Evolutionary conservation across 2,888 invertebrate species (phyloP), one percentile per base, ranked within the genome.

Genomic region (Hydrotaea cyrtoneurina): DNA sequence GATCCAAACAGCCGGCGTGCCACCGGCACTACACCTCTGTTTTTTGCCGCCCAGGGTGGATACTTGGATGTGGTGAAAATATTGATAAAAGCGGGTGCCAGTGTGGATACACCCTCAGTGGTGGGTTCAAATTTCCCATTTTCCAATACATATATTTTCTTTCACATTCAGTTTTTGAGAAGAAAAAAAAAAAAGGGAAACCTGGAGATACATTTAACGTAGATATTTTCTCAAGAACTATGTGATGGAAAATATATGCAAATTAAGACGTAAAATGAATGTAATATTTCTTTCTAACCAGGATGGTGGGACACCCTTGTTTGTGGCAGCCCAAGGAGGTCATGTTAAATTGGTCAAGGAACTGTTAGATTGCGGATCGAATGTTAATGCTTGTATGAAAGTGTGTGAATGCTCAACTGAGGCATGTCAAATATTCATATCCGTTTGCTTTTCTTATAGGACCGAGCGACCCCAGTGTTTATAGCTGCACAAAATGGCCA

Each of bases 281-380:
- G n/a, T n/a, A 39, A 39, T 31, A 31, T 39, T 39, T 39, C 39
- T 39, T 39, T 91, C 62, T n/a, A n/a, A n/a, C n/a, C 92, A 98
- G 98, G 98, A 98, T 91, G 98, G 98, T n/a, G 98, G 98, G 79
- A 98, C 98, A 36, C 97, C 98, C 0, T 93, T 98, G 80, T 98
- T 98, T 92, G 96, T 98, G 77, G 92, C 98, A 72, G 96, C 97
- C 87, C 98, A 98, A 90, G 97, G 97, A 90, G 98, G 98, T 0
- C 97, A 98, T 92, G 93, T 97, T 88, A 96, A 97, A 83, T 96
- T 98, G 84, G 98, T 97, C 4, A 95, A 96, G 88, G 96, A 97
- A 91, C 93, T 98, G 7, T 94, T 98, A 76, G 94, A 95, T 82
- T 94, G 96, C 88, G 98, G 98, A 10, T 96, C 97, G 8, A 94